Conservation (phyloP, 1,140 invertebrate species). For the Brachionus koreanus region DNA sequence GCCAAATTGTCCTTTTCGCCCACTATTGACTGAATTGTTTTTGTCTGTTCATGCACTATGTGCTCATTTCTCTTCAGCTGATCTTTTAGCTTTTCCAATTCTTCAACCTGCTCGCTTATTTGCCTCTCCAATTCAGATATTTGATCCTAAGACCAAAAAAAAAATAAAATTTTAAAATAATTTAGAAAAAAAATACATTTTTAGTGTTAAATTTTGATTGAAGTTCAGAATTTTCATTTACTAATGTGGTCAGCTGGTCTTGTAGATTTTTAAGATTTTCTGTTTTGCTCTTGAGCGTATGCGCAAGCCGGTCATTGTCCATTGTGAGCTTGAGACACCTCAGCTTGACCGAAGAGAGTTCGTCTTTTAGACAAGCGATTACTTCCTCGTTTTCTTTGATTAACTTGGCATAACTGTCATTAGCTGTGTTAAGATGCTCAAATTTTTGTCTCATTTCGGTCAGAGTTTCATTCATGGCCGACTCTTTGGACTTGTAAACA, state of each 20-base stretch:
- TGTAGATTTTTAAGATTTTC: conserved; percentile 8
- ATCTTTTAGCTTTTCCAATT: background rate
- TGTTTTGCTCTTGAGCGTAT: conserved; percentile 9
- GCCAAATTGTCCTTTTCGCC: conserved; percentile 28
- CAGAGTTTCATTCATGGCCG: background rate
- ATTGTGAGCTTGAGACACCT: conserved; percentile 14
- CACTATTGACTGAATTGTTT: conserved; percentile 34
- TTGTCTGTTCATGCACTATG: background rate
- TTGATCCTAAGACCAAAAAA: background rate
- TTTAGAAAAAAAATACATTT: background rate
- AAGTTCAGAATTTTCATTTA: background rate
- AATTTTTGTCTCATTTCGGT: background rate
- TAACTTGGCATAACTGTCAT: background rate
- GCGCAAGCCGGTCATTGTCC: conserved; percentile 2
- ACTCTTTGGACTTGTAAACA: conserved; percentile 26
- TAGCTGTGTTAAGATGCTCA: background rate
- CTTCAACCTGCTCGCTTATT: background rate
- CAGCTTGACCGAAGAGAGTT: background rate
- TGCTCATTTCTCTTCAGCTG: background rate
- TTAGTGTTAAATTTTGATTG: background rate
- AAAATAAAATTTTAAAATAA: background rate
- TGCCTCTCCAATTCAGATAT: background rate
- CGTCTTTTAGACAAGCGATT: conserved; percentile 4
- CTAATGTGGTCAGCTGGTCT: background rate
- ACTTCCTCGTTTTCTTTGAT: conserved; percentile 12